A percentile compares a stretch with the other conserved stretches of the same genome.
Evolutionary conservation across 1,140 invertebrate species (phyloP).

Genomic region (Drosophila quadrilineata): DNA sequence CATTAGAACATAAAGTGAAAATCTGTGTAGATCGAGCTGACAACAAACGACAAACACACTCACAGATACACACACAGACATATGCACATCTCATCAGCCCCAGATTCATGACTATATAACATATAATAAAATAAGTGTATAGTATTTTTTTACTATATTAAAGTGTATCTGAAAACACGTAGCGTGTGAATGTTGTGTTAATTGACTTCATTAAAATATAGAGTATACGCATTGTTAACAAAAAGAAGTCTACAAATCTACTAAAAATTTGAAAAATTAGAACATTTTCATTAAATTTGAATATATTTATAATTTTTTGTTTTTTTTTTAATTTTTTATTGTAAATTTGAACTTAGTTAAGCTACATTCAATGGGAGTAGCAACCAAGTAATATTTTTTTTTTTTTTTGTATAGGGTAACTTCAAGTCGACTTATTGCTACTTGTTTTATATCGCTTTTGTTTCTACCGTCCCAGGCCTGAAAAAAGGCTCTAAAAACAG

Average conservation of each 20-base stretch:
- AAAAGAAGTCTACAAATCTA: too few relatives aligned
- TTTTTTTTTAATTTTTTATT: too few relatives aligned
- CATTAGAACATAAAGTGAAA: constrained; percentile 31
- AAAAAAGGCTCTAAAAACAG: constrained; percentile 37
- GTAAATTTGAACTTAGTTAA: too few relatives aligned
- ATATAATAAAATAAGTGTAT: too few relatives aligned
- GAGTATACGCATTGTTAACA: too few relatives aligned
- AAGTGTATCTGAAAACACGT: background rate
- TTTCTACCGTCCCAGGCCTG: too few relatives aligned
- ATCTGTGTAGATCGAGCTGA: constrained; percentile 28
- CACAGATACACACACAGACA: background rate
- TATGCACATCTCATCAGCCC: constrained; percentile 2
- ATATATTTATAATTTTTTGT: background rate
- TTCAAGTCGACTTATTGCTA: background rate
- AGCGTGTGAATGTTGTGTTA: constrained; percentile 13
- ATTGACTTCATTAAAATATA: constrained; percentile 29
- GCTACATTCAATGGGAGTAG: too few relatives aligned
- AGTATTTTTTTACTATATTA: too few relatives aligned
- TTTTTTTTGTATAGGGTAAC: background rate
- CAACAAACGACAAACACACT: background rate
- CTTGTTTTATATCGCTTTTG: too few relatives aligned
- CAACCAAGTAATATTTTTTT: background rate
- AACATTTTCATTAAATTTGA: background rate
- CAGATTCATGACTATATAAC: too few relatives aligned
- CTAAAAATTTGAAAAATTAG: background rate